Evolutionary conservation across 2,113 vertebrate species (phyloP).

Genomic region (Hydropotes inermis): DNA sequence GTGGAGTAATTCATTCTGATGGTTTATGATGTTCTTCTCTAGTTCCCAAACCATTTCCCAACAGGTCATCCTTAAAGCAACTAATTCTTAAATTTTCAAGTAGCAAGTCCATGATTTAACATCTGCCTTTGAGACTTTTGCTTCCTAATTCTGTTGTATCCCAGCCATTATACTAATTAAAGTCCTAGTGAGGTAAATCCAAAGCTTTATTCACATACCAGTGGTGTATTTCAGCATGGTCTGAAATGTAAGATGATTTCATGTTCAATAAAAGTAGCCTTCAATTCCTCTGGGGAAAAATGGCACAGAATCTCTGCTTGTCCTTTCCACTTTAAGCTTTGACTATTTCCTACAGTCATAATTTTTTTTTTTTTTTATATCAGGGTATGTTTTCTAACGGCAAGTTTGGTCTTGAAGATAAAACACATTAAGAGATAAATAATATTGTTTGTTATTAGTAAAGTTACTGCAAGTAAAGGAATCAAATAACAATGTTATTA

Average conservation of each 20-base stretch:
- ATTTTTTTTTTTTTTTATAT: neutral
- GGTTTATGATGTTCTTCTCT: neutral
- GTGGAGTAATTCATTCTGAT: neutral
- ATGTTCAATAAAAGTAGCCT: neutral
- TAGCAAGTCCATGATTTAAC: neutral
- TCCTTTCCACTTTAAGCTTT: neutral
- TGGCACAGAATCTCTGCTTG: neutral
- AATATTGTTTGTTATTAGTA: conserved; percentile 21
- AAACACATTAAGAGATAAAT: conserved; percentile 21
- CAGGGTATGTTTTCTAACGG: neutral
- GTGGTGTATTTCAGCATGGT: neutral
- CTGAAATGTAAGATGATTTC: neutral
- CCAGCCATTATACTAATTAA: neutral
- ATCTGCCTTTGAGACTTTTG: neutral
- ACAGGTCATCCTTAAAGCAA: neutral
- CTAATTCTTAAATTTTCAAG: neutral
- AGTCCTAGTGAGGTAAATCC: neutral
- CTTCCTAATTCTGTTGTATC: neutral
- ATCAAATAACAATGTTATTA: conserved; percentile 1
- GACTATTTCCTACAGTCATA: neutral
- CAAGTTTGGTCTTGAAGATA: neutral
- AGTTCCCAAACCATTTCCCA: neutral
- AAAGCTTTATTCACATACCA: neutral
- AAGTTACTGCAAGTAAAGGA: neutral
- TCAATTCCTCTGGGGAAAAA: neutral